Conservation (phyloP, 2,797 vertebrate genomes). For the Sebastes iracundus region DNA sequence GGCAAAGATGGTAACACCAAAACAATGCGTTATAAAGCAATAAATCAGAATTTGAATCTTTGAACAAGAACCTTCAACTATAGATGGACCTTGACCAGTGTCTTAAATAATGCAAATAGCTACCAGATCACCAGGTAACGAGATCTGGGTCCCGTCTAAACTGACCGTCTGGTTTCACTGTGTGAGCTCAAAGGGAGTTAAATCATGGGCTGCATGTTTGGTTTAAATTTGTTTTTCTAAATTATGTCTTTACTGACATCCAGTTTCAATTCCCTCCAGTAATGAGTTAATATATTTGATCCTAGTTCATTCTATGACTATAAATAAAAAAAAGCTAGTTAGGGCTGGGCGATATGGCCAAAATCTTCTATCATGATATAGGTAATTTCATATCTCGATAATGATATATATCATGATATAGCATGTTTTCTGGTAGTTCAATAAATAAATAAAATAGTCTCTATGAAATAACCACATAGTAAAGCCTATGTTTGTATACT, state of each 20-base stretch:
- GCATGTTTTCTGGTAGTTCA: too few species aligned
- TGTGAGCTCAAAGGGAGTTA: background rate
- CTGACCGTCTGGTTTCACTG: conserved; percentile 20
- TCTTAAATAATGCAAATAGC: conserved; percentile 60
- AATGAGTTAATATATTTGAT: background rate
- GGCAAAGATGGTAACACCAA: background rate
- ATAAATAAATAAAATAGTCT: too few species aligned
- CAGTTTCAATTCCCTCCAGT: background rate
- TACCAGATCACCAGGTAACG: conserved; percentile 32
- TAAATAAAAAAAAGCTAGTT: background rate
- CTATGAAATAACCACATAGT: too few species aligned
- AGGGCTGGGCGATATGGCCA: too few species aligned
- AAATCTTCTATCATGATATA: too few species aligned
- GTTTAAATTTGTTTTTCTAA: background rate
- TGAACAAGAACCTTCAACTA: conserved; percentile 8
- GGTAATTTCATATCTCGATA: too few species aligned
- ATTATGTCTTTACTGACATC: background rate
- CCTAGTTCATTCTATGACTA: background rate
- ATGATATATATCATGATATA: too few species aligned
- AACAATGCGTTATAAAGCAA: background rate
- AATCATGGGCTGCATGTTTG: background rate
- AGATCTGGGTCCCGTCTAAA: conserved; percentile 15
- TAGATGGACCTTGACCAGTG: background rate
- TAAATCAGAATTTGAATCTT: background rate
- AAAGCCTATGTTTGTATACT: too few species aligned